Base-by-base conservation (phyloP, 2,888 invertebrate species). In the Arrhopalites spinosus region DNA sequence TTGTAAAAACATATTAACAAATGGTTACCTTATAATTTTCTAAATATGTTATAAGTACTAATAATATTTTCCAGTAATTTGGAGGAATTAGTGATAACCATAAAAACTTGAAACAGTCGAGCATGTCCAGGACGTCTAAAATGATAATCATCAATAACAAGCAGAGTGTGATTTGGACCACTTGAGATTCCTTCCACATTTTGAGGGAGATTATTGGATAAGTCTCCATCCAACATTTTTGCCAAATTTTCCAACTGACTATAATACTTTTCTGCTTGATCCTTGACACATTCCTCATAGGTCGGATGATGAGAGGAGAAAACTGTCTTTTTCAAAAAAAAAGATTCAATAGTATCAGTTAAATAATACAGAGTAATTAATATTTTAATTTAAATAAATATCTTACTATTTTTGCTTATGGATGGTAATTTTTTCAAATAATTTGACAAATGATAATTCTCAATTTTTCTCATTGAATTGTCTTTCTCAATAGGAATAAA, bases 121-220 rank as follows among this genome's bases (percentile, higher is more conserved):
- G 56, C 30, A 7, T 29, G 56, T 1, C 56, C 56, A 56, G 70
- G 70, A 5, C 56, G 56, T n/a, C 70, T 50, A 30, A 30, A 70
- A 56, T 70, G 70, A 23, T 50, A 70, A 17, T 70, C 70, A 36
- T 70, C 70, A 30, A 70, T 36, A 5, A 70, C 59, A 1, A 70
- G 1, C 2, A 70, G 29, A 1, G 70, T 70, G 20, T 63, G 20
- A 5, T 63, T 17, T 30, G 36, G 30, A 30, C 63, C 63, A 15
- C 25, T 61, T 8, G 11, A 7, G n/a, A 23, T 8, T 23, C 5
- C 23, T 2, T 59, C 59, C 23, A 3, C 2, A 13, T 59, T 23
- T 11, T 20, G 7, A 59, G 20, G 3, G 5, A 8, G 2, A 11
- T 25, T 17, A 8, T n/a, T 23, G 13, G 59, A 23, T 7, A 43